phyloP scores from a whole-genome alignment of 2,888 invertebrate species.

The Meloe dianella region DNA sequence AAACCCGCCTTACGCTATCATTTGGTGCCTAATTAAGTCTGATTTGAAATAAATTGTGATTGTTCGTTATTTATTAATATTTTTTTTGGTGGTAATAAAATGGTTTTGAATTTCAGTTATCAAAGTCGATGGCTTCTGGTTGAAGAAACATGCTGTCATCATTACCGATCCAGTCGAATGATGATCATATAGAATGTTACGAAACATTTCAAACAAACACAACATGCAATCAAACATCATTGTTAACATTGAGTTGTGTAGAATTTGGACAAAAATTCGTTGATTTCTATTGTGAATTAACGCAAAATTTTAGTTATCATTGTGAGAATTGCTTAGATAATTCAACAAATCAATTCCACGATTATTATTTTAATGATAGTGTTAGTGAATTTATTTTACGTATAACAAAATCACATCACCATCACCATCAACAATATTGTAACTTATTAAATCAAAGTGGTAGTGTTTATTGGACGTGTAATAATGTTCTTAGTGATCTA shows the following conservation, averaged over 20 bases:
- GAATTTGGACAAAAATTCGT: constrained; percentile 35
- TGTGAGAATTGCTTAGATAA: constrained; percentile 44
- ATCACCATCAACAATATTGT: constrained; percentile 33
- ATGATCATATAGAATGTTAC: background rate
- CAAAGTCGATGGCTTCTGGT: background rate
- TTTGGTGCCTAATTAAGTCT: no score
- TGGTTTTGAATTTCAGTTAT: constrained; percentile 2
- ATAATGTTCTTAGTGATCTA: constrained; percentile 20
- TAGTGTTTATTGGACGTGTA: constrained; percentile 48
- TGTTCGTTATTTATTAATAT: background rate
- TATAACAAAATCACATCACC: constrained; percentile 29
- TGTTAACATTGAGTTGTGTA: constrained; percentile 40
- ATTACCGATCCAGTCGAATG: constrained; percentile 21
- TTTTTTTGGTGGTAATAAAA: background rate
- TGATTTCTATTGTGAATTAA: constrained; percentile 46
- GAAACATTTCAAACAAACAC: constrained; percentile 18
- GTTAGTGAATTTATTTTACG: constrained; percentile 44
- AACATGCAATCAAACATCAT: constrained; percentile 35
- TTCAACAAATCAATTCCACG: constrained; percentile 32
- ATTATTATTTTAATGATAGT: constrained; percentile 37
- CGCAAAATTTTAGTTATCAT: constrained; percentile 33
- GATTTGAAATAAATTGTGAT: no score
- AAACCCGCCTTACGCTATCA: no score
- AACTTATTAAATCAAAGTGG: constrained; percentile 43
- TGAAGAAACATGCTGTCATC: constrained; percentile 39